Percentiles rank a stretch among this genome's conserved stretches.
Evolutionary conservation across 2,113 vertebrate species (phyloP).

Genomic region (Panthera tigris): DNA sequence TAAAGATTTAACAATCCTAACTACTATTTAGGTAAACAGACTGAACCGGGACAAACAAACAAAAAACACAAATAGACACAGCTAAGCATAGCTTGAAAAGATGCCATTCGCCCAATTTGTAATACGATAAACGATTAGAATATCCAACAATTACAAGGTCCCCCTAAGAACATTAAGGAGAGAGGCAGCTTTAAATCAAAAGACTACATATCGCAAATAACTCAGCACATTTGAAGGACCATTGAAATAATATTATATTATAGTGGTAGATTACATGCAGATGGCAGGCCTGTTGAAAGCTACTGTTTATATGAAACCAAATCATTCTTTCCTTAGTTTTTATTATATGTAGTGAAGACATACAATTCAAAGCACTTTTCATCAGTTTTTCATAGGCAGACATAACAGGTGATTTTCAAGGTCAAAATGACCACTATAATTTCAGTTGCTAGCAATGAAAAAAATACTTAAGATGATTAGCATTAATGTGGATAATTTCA

Average conservation of each 20-base stretch:
- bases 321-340: constrained; percentile 13
- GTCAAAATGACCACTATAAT: constrained; percentile 45
- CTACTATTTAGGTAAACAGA: neutral
- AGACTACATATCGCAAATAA: neutral
- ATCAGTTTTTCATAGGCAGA: constrained; percentile 12
- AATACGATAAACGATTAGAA: neutral
- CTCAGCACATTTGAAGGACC: constrained; percentile 1
- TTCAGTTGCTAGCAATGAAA: neutral
- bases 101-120: neutral
- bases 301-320: constrained; percentile 62
- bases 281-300: constrained; percentile 69
- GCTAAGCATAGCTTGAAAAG: constrained; percentile 8
- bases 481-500: neutral
- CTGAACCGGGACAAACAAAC: neutral
- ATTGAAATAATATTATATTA: constrained; percentile 42
- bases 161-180: neutral
- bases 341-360: constrained; percentile 48
- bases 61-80: neutral
- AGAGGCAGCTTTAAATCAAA: neutral
- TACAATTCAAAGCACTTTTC: constrained; percentile 41
- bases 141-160: neutral
- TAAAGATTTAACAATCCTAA: constrained; percentile 7
- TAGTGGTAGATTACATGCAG: constrained; percentile 45
- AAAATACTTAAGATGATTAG: neutral
- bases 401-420: constrained; percentile 26